Evolutionary conservation across 2,888 invertebrate species (phyloP).

Genomic region (Clusia tigrina): DNA sequence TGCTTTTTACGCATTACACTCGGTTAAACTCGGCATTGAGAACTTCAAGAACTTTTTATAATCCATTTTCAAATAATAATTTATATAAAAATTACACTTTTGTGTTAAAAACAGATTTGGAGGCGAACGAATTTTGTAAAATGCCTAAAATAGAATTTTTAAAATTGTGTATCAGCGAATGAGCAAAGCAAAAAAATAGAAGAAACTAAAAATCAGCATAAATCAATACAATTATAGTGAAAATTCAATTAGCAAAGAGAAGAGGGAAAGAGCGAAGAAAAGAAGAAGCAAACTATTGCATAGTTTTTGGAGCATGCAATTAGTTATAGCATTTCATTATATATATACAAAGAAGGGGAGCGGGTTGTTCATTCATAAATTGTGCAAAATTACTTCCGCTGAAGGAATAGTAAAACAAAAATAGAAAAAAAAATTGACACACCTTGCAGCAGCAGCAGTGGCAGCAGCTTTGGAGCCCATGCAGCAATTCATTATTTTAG

Average conservation of each 20-base stretch:
- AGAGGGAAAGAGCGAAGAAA: background rate
- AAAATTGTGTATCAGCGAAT: conserved; percentile 3
- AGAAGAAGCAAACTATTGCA: background rate
- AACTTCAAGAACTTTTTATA: too few relatives aligned
- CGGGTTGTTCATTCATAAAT: conserved; percentile 44
- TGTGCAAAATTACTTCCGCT: conserved; percentile 13
- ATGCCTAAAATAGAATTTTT: background rate
- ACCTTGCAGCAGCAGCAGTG: conserved; percentile 39
- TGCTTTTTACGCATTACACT: too few relatives aligned
- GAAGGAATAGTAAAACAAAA: conserved; percentile 31
- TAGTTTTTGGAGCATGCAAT: too few relatives aligned
- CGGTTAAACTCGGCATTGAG: too few relatives aligned
- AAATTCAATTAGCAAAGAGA: background rate
- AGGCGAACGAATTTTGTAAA: too few relatives aligned
- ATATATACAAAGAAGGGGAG: too few relatives aligned
- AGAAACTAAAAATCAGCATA: background rate
- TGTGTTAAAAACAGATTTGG: too few relatives aligned
- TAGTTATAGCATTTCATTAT: too few relatives aligned
- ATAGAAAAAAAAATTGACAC: conserved; percentile 58
- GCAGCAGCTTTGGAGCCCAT: background rate
- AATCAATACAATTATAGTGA: background rate
- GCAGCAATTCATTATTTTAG: conserved; percentile 37
- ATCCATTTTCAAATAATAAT: too few relatives aligned
- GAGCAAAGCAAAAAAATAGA: background rate
- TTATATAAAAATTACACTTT: too few relatives aligned